Conservation (phyloP, 2,113 vertebrate species). For the Tilapia sparmanii region DNA sequence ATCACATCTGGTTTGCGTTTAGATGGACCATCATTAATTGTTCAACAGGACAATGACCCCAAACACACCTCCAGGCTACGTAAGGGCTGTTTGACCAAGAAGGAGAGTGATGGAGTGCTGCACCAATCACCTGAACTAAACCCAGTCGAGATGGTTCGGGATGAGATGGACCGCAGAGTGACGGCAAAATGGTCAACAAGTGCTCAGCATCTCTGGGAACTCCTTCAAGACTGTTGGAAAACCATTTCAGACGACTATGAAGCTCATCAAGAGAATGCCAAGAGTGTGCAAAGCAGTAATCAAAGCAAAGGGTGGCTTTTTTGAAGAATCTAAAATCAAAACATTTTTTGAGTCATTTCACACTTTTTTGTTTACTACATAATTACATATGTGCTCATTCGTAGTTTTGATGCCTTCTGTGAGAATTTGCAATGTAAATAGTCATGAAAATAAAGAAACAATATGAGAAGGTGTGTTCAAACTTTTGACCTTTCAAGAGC, state of each 20-base stretch:
- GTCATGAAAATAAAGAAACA: not conserved
- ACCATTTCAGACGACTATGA: not conserved
- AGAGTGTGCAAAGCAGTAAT: not conserved
- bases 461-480: not conserved
- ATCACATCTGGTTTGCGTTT: not conserved
- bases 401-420: not conserved
- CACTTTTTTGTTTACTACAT: not conserved
- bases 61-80: not conserved
- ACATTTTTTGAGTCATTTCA: not conserved
- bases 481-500: not conserved
- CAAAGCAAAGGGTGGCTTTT: not conserved
- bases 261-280: not conserved
- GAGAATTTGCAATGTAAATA: not conserved
- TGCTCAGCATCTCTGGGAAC: not conserved
- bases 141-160: not conserved
- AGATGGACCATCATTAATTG: not conserved
- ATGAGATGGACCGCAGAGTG: not conserved
- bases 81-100: not conserved
- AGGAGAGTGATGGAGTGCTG: not conserved
- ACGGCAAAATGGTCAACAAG: not conserved
- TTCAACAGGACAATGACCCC: not conserved
- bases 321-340: not conserved
- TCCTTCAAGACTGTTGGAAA: not conserved
- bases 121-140: not conserved
- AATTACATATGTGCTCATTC: not conserved